These are phyloP conservation scores for Lithosia quadra DNA, from an alignment of 2,888 invertebrate species.

Conservation along the genomic window DNA sequence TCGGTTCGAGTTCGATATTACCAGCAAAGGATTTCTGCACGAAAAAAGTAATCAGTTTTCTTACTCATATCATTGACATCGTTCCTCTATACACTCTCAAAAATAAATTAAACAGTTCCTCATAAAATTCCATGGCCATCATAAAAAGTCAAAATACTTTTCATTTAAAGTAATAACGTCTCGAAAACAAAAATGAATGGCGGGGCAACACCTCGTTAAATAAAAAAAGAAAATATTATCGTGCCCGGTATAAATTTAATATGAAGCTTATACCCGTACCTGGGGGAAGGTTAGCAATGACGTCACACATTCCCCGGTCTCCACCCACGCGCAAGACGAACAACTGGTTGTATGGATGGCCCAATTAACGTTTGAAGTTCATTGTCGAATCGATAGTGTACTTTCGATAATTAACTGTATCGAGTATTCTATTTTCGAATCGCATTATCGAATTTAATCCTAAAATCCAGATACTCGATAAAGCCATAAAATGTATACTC, in stretches of 20 bases:
- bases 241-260: constrained; percentile 54
- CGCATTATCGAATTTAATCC: constrained; percentile 32
- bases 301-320: constrained; percentile 49
- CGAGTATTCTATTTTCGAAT: background rate
- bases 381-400: constrained; percentile 33
- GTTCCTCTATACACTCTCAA: background rate
- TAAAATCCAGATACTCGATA: constrained; percentile 44
- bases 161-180: constrained; percentile 15
- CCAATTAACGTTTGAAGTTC: constrained; percentile 50
- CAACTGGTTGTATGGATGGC: constrained; percentile 44
- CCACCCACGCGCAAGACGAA: constrained; percentile 39
- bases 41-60: too few species aligned
- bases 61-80: background rate
- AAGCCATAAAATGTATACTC: background rate
- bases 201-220: constrained; percentile 40
- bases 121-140: background rate
- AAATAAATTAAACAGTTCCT: background rate
- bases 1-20: too few species aligned
- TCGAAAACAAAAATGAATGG: constrained; percentile 23
- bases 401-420: background rate
- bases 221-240: constrained; percentile 47
- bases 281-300: constrained; percentile 58
- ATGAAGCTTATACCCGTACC: constrained; percentile 44
- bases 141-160: constrained; percentile 19
- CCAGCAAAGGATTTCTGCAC: too few species aligned